A percentile compares a stretch with the other conserved stretches of the same genome.
These are phyloP conservation scores for Dasypolia templi DNA, from an alignment of 2,888 invertebrate genomes.

Conservation along the genomic window DNA sequence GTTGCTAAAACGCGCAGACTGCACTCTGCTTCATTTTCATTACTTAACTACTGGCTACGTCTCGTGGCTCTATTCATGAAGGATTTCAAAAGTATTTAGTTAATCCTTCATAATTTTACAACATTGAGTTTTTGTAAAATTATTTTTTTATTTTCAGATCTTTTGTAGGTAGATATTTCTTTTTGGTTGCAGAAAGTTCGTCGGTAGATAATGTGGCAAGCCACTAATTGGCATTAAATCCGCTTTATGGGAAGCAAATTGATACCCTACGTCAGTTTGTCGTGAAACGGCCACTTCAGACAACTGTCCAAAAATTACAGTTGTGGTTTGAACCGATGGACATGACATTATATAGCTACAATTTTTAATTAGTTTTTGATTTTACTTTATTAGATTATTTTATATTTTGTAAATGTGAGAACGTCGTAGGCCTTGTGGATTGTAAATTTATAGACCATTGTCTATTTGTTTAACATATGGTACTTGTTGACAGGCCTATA, in stretches of 20 bases:
- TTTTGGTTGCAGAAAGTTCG: neutral
- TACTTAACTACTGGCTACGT: conserved; percentile 25
- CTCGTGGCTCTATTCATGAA: neutral
- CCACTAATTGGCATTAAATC: neutral
- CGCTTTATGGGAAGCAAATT: neutral
- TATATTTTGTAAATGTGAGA: too few relatives aligned
- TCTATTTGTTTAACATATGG: too few relatives aligned
- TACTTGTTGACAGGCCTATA: too few relatives aligned
- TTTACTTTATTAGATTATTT: too few relatives aligned
- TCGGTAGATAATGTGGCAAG: neutral
- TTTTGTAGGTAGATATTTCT: neutral
- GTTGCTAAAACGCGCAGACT: conserved; percentile 1
- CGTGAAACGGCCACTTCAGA: neutral
- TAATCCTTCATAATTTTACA: neutral
- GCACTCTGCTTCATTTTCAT: conserved; percentile 41
- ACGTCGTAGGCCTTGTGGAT: too few relatives aligned
- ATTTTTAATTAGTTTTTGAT: too few relatives aligned
- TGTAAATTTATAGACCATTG: too few relatives aligned
- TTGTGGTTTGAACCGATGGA: neutral
- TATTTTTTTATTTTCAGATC: neutral
- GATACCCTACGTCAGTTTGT: neutral
- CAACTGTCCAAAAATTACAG: too few relatives aligned
- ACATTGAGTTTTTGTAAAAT: neutral
- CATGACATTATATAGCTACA: too few relatives aligned
- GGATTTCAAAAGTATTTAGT: neutral